These are phyloP conservation scores for Tyrannus savana DNA, from an alignment of 2,113 vertebrate genomes.

Conservation along the genomic window DNA sequence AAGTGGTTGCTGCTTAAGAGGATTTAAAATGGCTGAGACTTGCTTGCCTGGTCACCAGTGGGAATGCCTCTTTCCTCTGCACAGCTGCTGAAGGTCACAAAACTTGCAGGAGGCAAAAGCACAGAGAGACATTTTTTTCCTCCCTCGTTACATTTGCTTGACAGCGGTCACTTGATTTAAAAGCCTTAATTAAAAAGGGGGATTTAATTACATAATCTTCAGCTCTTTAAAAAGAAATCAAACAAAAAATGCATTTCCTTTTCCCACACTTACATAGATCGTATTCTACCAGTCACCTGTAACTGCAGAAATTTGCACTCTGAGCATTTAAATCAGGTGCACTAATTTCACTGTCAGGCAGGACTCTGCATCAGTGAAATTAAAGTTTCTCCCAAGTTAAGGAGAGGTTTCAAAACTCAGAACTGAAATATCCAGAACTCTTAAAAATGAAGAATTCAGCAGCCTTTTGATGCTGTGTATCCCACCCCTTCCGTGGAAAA, in stretches of 20 bases:
- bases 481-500: fast-evolving
- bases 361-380: background rate
- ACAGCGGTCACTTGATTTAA: background rate
- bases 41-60: background rate
- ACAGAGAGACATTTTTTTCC: background rate
- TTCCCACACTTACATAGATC: background rate
- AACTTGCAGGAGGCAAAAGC: background rate
- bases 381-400: background rate
- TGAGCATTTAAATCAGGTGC: fast-evolving
- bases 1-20: background rate
- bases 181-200: background rate
- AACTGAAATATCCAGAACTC: background rate
- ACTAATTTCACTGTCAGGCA: background rate
- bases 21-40: background rate
- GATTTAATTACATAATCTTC: background rate
- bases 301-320: background rate
- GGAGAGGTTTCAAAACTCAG: background rate
- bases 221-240: background rate
- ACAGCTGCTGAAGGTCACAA: conserved; percentile 16
- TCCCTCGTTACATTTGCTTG: background rate
- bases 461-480: background rate
- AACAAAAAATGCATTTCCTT: background rate
- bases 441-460: background rate
- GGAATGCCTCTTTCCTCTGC: background rate
- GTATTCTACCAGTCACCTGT: background rate